Evolutionary conservation across 2,888 invertebrate species (phyloP), one percentile per base, ranked within the genome.

Genomic region (Lepeophtheirus nordmannii): DNA sequence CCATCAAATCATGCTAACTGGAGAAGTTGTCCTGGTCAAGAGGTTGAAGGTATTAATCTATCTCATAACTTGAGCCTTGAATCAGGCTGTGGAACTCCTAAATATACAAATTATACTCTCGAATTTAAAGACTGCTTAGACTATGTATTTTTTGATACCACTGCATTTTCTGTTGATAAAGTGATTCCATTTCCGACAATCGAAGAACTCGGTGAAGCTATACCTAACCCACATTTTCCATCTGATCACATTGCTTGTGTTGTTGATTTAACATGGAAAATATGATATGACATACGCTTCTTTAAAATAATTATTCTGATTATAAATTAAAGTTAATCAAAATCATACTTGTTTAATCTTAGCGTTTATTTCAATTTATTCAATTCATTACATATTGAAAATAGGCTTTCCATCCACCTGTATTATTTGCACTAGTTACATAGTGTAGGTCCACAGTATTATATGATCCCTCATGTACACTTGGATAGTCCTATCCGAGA

Each of bases 161-260:
- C 81, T 67, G 77, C 80, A 65, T 75, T 88, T 17, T 73, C 76
- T 71, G 82, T 89, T 0, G 76, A 80, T 58, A 80, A 86, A 80
- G 83, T 86, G 0, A 81, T 92, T 67, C 91, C 92, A 0, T 77
- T 91, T 71, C 92, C 93, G 0, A 82, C 82, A 60, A 78, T 82
- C 57, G 86, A 87, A 71, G 87, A 91, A 73, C 78, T 96, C 22
- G 80, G 77, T 65, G 77, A 82, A 65, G 94, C 89, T 1, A 80
- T 96, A 69, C 97, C 97, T 0, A 93, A 89, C 71, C 79, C 85
- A 61, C 84, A 87, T 2, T 88, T 88, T 75, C 96, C 96, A 0
- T 94, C 94, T 1, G 96, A 97, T 78, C 96, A 97, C 75, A 78
- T 97, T 69, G 85, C 96, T 14, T 78, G 94, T 61, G 80, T 93